Evolutionary conservation across 2,888 invertebrate species (phyloP), one percentile per base, ranked within the genome.

Genomic region (Thysanoteuthis rhombus): DNA sequence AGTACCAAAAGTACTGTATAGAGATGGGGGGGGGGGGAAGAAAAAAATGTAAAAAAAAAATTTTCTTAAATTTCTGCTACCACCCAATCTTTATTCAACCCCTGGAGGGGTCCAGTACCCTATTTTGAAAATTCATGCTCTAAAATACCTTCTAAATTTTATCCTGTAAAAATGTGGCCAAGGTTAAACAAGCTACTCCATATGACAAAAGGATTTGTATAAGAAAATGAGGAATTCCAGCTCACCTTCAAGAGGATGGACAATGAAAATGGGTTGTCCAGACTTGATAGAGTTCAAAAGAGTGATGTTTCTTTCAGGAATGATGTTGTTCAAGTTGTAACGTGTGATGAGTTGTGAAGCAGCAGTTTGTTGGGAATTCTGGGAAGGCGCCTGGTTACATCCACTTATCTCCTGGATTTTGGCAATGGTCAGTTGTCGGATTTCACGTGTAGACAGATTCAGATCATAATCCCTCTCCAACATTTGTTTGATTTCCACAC

Each of bases 401-500:
- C 92, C 90, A 93, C 94, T 93, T 36, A 95, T 94, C 40, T 95
- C 95, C n/a, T 93, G 93, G 58, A 96, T 94, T 89, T 95, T 95
- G 93, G 94, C 94, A 32, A 97, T 93, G 19, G 96, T 97, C 32
- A 97, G 96, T 93, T 95, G 98, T 94, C 99, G 98, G 96, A 99
- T 99, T 97, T 99, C 99, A 97, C 98, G 98, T 95, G 99, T 98
- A 94, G 98, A 98, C 94, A 99, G 97, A 40, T 98, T 98, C 94
- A 99, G 97, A 97, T 99, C 99, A 97, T 98, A 99, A 96, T 98
- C 98, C 94, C 99, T 98, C 97, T 99, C 99, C 93, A 99, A 97
- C 0, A 98, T 98, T 97, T 99, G 99, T 97, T 99, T 99, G 96
- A 99, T 99, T 97, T 99, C 99, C 2, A 99, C 99, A 92, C 99